Evolutionary conservation across 1,140 invertebrate species (phyloP).

Genomic region (Neodiprion pinetum): DNA sequence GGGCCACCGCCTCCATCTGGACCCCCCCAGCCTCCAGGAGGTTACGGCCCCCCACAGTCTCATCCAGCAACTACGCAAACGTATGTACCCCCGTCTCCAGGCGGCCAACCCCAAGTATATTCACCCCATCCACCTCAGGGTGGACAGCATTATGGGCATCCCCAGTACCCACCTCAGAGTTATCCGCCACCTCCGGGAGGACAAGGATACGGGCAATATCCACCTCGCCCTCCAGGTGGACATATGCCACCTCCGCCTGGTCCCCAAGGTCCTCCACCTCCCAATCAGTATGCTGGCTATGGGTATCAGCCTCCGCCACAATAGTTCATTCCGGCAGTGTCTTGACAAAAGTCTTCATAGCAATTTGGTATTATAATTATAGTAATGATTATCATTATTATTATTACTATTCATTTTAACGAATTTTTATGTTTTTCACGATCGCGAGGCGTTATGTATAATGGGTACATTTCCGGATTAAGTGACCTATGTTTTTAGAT

Average conservation of each 20-base stretch:
- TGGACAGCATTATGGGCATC: constrained; percentile 57
- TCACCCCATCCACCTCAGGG: constrained; percentile 57
- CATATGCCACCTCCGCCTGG: constrained; percentile 60
- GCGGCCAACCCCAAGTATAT: constrained; percentile 57
- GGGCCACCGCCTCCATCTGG: constrained; percentile 48
- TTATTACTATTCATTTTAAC: too few species aligned
- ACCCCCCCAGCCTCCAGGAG: constrained; percentile 45
- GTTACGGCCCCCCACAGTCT: constrained; percentile 52
- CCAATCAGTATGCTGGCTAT: constrained; percentile 61
- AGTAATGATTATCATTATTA: too few species aligned
- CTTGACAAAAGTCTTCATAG: neutral
- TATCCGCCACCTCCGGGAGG: constrained; percentile 57
- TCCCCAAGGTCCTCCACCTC: constrained; percentile 58
- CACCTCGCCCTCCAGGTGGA: constrained; percentile 53
- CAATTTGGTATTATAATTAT: too few species aligned
- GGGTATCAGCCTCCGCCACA: constrained; percentile 62
- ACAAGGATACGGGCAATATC: constrained; percentile 58
- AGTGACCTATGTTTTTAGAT: neutral
- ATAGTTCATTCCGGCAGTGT: constrained; percentile 9
- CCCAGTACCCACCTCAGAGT: constrained; percentile 59
- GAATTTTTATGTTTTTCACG: neutral
- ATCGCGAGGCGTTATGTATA: neutral
- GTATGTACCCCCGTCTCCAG: constrained; percentile 54
- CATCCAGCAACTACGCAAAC: constrained; percentile 58
- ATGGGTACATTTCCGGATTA: too few species aligned